phyloP scores from a whole-genome alignment of 2,113 vertebrate species.

The Macaca nemestrina region DNA sequence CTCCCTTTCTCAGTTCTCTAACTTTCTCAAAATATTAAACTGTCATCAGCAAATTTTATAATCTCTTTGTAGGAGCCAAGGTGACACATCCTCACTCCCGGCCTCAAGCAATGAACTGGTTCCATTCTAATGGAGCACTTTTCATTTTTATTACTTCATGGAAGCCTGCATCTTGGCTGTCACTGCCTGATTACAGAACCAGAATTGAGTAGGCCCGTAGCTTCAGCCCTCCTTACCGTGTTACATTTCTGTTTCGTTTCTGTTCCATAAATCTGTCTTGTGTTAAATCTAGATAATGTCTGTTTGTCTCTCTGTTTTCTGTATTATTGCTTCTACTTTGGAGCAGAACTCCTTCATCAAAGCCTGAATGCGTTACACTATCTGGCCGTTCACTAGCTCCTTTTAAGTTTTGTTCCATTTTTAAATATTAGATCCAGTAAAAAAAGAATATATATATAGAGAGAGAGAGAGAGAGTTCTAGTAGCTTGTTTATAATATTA shows the following conservation, averaged over 20 bases:
- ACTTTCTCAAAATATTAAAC: not conserved
- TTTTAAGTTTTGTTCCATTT: constrained; percentile 3
- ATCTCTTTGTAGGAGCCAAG: not conserved
- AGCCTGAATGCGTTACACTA: not conserved
- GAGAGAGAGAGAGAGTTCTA: not conserved
- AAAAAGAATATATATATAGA: not conserved
- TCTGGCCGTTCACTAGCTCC: not conserved
- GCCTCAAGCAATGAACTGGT: not conserved
- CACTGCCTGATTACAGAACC: not conserved
- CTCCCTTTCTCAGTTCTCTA: not conserved
- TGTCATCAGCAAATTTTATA: not conserved
- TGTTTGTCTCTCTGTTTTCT: not conserved
- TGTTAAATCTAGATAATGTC: not conserved
- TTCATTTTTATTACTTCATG: not conserved
- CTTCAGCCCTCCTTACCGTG: not conserved
- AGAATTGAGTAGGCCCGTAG: not conserved
- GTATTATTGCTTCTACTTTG: not conserved
- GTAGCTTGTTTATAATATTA: not conserved
- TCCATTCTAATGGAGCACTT: not conserved
- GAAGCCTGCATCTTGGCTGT: not conserved
- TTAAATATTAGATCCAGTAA: not conserved
- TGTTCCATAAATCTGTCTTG: not conserved
- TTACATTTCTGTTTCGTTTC: not conserved
- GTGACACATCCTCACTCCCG: not conserved
- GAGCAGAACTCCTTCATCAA: not conserved